These are phyloP conservation scores for Notocelia uddmanniana DNA, from an alignment of 2,888 invertebrate genomes.

Conservation along the genomic window DNA sequence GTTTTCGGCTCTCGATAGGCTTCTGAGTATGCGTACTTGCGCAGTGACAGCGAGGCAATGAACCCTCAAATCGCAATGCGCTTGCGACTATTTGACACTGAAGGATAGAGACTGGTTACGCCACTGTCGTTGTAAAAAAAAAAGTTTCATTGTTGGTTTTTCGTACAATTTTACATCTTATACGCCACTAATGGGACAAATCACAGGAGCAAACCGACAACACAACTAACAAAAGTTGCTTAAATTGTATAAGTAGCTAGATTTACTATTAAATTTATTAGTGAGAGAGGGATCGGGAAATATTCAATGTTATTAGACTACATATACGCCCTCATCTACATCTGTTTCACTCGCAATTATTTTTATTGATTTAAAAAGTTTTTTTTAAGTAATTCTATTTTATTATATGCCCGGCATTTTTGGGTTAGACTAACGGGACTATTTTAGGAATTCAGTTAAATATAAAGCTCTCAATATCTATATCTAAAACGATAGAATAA, in stretches of 20 bases:
- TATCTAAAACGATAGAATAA: conserved; percentile 31
- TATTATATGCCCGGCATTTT: conserved; percentile 1
- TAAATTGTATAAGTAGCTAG: not conserved
- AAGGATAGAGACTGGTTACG: too few relatives aligned
- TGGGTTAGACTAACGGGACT: not conserved
- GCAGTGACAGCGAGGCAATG: too few relatives aligned
- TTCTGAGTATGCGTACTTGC: too few relatives aligned
- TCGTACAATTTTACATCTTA: too few relatives aligned
- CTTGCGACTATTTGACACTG: too few relatives aligned
- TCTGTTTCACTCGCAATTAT: not conserved
- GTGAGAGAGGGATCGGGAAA: not conserved
- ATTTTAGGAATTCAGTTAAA: conserved; percentile 15
- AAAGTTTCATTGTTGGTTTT: too few relatives aligned
- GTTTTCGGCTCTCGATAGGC: too few relatives aligned
- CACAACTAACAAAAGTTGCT: not conserved
- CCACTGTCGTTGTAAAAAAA: too few relatives aligned
- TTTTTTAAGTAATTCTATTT: not conserved
- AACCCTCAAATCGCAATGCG: too few relatives aligned
- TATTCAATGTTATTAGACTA: not conserved
- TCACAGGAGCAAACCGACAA: not conserved
- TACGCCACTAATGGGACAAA: not conserved
- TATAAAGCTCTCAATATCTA: conserved; percentile 28
- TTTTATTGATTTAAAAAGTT: not conserved
- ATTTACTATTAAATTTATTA: not conserved
- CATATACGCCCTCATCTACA: not conserved